These are phyloP conservation scores for Callinectes sapidus DNA, from an alignment of 2,888 invertebrate genomes.

Conservation along the genomic window DNA sequence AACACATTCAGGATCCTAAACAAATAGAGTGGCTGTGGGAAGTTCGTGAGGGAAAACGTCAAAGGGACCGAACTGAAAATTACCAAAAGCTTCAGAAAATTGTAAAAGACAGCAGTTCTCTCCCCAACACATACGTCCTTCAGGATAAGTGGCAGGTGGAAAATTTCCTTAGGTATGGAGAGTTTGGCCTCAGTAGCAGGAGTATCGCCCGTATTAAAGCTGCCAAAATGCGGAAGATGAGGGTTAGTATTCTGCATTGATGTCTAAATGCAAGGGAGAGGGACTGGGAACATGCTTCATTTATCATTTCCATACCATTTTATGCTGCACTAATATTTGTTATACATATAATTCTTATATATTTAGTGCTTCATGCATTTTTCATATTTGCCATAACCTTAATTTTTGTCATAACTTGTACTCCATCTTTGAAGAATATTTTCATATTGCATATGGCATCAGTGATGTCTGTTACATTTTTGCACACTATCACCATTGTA, in stretches of 20 bases:
- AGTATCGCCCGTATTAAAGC: slow-evolving; percentile 72
- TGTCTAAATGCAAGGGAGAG: neutral
- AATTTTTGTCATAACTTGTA: neutral
- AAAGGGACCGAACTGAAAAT: slow-evolving; percentile 80
- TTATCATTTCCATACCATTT: neutral
- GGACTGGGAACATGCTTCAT: neutral
- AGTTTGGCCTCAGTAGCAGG: slow-evolving; percentile 68
- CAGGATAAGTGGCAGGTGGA: slow-evolving; percentile 71
- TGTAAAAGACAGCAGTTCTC: slow-evolving; percentile 32
- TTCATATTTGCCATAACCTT: neutral
- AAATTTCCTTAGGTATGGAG: slow-evolving; percentile 73
- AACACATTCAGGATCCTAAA: slow-evolving; percentile 84
- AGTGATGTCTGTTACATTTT: neutral
- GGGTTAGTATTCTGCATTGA: slow-evolving; percentile 68
- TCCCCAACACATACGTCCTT: slow-evolving; percentile 10
- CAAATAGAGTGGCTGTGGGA: slow-evolving; percentile 94
- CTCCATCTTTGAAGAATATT: neutral
- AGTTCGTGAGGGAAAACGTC: slow-evolving; percentile 86
- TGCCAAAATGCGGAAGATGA: slow-evolving; percentile 60
- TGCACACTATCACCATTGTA: neutral
- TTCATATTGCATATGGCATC: neutral
- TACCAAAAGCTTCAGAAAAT: slow-evolving; percentile 70
- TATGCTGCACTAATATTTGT: neutral
- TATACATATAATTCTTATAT: neutral
- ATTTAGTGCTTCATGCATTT: neutral